Conservation (phyloP, 2,888 invertebrate species). For the Metopia argyrocephala region DNA sequence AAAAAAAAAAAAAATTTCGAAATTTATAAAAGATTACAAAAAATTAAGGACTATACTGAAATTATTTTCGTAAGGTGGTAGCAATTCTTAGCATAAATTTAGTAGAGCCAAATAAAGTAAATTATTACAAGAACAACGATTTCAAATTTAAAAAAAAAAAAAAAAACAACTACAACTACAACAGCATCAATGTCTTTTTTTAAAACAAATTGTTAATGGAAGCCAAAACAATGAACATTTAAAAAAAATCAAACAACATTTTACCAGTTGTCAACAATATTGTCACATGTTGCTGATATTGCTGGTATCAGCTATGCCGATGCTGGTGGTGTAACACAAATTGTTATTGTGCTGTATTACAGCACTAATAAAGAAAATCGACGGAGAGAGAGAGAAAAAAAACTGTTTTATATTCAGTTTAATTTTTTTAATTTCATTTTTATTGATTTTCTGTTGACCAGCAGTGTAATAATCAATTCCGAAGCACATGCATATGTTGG, state of each 20-base stretch:
- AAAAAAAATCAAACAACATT: neutral
- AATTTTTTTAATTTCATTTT: neutral
- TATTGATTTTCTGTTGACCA: neutral
- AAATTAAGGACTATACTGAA: no score
- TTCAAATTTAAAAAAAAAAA: neutral
- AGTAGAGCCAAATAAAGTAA: no score
- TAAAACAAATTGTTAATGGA: neutral
- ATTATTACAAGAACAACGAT: neutral
- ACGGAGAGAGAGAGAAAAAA: neutral
- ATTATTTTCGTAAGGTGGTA: no score
- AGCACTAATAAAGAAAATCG: slow-evolving; percentile 26
- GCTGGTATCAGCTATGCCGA: neutral
- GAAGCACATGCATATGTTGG: slow-evolving; percentile 15
- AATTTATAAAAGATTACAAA: neutral
- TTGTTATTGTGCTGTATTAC: neutral
- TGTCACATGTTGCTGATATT: slow-evolving; percentile 42
- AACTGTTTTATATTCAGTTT: neutral
- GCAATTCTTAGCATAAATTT: no score
- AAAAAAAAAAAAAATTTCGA: neutral
- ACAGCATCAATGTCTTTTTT: neutral
- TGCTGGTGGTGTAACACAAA: neutral
- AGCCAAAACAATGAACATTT: neutral
- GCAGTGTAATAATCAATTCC: neutral
- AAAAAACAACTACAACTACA: neutral
- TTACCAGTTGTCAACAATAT: slow-evolving; percentile 54